Evolutionary conservation across 2,113 vertebrate genomes (phyloP).

Genomic region (Salvator merianae): DNA sequence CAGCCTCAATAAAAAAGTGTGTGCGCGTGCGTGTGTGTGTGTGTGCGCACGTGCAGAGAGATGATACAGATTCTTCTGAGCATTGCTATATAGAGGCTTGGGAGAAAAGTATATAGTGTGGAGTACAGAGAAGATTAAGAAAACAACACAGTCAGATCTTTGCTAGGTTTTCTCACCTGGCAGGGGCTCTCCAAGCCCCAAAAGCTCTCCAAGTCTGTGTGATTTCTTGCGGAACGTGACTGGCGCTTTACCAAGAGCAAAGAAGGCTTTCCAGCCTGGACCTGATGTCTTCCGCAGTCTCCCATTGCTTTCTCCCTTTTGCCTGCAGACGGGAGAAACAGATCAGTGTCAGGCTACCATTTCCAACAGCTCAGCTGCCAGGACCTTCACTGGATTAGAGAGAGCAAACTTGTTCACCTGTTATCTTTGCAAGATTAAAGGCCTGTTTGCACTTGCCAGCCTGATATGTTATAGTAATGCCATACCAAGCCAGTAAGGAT

Average conservation of each 20-base stretch:
- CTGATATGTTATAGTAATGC: too few species aligned
- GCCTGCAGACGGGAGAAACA: conserved; percentile 46
- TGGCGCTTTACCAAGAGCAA: conserved; percentile 77
- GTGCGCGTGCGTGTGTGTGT: neutral
- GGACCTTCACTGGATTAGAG: neutral
- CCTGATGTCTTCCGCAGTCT: conserved; percentile 74
- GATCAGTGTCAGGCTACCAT: conserved; percentile 13
- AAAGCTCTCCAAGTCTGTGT: conserved; percentile 62
- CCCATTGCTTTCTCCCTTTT: conserved; percentile 67
- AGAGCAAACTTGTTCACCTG: neutral
- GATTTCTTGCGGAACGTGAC: conserved; percentile 72
- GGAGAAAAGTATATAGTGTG: too few species aligned
- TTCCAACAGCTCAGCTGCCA: neutral
- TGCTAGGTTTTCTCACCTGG: conserved; percentile 27
- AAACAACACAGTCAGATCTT: neutral
- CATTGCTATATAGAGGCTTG: too few species aligned
- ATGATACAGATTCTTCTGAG: neutral
- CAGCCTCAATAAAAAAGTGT: too few species aligned
- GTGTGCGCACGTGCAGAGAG: neutral
- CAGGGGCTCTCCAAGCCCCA: conserved; percentile 54
- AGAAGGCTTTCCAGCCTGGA: conserved; percentile 84
- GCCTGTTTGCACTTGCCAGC: too few species aligned
- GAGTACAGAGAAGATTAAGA: neutral
- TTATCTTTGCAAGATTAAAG: neutral
- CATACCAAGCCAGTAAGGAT: too few species aligned